A percentile compares a stretch with the other conserved stretches of the same genome.
Evolutionary conservation across 2,797 vertebrate species (phyloP).

Genomic region (Onychomys arenicola): DNA sequence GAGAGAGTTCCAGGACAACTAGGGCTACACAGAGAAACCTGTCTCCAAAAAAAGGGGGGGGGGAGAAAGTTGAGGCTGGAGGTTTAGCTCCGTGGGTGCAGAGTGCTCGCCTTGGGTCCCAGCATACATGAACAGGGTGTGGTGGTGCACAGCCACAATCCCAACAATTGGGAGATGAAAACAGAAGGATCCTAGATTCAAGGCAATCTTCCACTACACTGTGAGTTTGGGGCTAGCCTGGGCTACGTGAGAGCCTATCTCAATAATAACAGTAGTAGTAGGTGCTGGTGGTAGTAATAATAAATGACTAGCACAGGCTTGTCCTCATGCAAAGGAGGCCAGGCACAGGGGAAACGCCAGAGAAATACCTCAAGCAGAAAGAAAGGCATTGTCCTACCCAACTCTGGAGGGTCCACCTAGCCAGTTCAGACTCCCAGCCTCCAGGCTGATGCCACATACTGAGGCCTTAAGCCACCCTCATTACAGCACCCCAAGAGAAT

Average conservation of each 20-base stretch:
- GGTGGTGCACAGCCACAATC: neutral
- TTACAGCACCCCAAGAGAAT: neutral
- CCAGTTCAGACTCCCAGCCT: neutral
- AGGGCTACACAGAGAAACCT: neutral
- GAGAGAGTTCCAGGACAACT: neutral
- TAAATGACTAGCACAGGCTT: neutral
- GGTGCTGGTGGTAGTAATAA: neutral
- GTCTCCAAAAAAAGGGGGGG: no score
- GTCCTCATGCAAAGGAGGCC: neutral
- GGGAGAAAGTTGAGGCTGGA: neutral
- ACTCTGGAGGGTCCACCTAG: neutral
- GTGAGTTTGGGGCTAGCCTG: neutral
- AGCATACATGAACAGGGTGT: neutral
- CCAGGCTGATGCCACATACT: no score
- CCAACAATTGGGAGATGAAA: neutral
- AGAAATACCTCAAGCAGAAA: neutral
- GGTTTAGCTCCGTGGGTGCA: neutral
- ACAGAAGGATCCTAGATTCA: neutral
- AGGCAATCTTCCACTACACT: neutral
- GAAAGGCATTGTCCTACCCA: neutral
- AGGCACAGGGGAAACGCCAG: neutral
- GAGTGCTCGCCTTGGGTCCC: neutral
- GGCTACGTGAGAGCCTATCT: neutral
- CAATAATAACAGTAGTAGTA: neutral
- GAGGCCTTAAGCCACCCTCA: neutral